Percentiles rank a stretch among this genome's conserved stretches.
These are phyloP conservation scores for Lampris megalopsis DNA, from an alignment of 2,113 vertebrate species.

Conservation along the genomic window DNA sequence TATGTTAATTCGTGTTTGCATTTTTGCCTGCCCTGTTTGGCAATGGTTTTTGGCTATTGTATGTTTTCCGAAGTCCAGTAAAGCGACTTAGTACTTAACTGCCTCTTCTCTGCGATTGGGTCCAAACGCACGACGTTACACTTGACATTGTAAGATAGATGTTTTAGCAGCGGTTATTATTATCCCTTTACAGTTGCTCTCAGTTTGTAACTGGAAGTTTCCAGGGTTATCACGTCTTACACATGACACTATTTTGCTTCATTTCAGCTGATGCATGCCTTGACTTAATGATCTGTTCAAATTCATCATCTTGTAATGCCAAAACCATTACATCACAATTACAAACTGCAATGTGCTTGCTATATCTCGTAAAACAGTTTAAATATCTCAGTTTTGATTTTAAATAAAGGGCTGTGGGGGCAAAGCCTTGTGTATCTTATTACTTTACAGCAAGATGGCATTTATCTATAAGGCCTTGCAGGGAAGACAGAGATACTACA, in stretches of 20 bases:
- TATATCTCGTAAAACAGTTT: background rate
- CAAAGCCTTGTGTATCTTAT: background rate
- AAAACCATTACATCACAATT: background rate
- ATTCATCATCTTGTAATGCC: background rate
- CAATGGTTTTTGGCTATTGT: too few relatives aligned
- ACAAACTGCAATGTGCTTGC: background rate
- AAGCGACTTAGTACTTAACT: too few relatives aligned
- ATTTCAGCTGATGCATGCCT: background rate
- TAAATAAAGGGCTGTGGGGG: background rate
- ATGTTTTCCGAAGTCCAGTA: too few relatives aligned
- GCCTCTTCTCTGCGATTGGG: too few relatives aligned
- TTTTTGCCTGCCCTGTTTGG: too few relatives aligned
- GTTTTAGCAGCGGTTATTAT: too few relatives aligned
- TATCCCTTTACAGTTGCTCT: background rate
- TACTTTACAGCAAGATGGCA: background rate
- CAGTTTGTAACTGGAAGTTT: background rate
- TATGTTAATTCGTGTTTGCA: too few relatives aligned
- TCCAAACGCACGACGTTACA: too few relatives aligned
- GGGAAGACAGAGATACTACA: background rate
- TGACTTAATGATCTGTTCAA: background rate
- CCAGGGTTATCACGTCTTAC: background rate
- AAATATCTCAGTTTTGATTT: background rate
- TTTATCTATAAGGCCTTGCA: slow-evolving; percentile 15
- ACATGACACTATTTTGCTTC: background rate
- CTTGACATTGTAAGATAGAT: too few relatives aligned